Base-by-base conservation (phyloP, 2,888 invertebrate genomes). In the Linyphia triangularis region DNA sequence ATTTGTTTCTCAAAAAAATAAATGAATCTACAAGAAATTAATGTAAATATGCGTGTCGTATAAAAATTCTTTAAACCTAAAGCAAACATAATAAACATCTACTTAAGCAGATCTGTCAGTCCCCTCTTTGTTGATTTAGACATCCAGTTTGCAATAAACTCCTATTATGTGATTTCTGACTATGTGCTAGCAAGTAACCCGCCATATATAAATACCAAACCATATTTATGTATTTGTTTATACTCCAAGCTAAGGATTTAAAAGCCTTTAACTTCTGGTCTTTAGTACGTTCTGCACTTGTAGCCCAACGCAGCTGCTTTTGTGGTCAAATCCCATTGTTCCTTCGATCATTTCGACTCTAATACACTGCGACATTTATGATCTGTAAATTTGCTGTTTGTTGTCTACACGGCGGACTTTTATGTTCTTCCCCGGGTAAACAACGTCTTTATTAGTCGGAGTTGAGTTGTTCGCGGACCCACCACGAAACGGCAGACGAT, bases 361-460 rank as follows among this genome's bases (percentile, higher is more conserved):
- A 83, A 51, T 43, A 19, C 72, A 65, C 43, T 19, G 16, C 37
- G 84, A 85, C 84, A 77, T 85, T 59, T 67, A 85, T 40, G 84
- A 85, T 22, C 84, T 59, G 67, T 85, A 85, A 85, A 85, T 85
- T 67, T 77, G 73, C 26, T 43, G 40, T 61, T 59, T 28, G 51
- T 22, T 33, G 30, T 59, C 33, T 59, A 0, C n/a, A 19, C 43
- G 28, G 70, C 10, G 24, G 37, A 77, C 37, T 85, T 85, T 85
- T 85, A 85, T 77, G 77, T 26, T 19, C 26, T 30, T 43, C 24
- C 40, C 19, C 16, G 2, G n/a, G 82, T 85, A 75, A 84, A 84
- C 84, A 82, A 72, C 82, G 30, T 85, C 75, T 85, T 69, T 69
- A 69, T 85, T 77, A 40, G 73, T 16, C n/a, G 26, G 77, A 22